Base-by-base conservation (phyloP, 1,140 invertebrate genomes). In the Brachionus rotundiformis region DNA sequence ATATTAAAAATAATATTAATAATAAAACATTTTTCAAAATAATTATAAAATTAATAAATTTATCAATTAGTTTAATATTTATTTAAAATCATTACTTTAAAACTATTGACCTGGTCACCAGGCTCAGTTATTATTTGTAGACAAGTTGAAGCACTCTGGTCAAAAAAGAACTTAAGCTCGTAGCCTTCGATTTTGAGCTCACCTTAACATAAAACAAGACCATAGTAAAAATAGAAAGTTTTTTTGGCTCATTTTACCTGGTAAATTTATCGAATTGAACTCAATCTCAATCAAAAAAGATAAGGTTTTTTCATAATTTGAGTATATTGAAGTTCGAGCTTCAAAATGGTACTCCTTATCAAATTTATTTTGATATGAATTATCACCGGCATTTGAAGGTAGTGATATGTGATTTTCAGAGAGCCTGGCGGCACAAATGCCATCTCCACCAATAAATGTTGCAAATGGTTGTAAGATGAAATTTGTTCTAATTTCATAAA, bases 281-380 rank as follows among this genome's bases (percentile, higher is more conserved):
- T 44, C 39, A 11, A 73, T 44, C n/a, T 73, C 36, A 25, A 73
- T 27, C 11, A 73, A 25, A 23, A 73, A 73, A n/a, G 68, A 73
- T 25, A 73, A 25, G 5, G 68, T 73, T 10, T 73, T 44, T 41
- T 73, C 68, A 29, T 44, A 29, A 73, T 73, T 73, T 41, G 68
- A 73, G 41, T 73, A 73, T 25, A 73, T 47, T 1, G 44, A n/a
- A 23, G 36, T 41, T 16, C 44, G 25, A 13, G 19, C 39, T 8
- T 47, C 23, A 19, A 73, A 23, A 7, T 73, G 16, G 11, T 19
- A 44, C 44, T 44, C 29, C 13, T 73, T 73, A 10, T 44, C 68
- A 11, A 44, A 19, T 73, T 73, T 41, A 11, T 36, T 44, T 11
- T 41, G 36, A 10, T 11, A 36, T 16, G 23, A 6, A 25, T 73